phyloP scores from a whole-genome alignment of 2,888 invertebrate species.

The Xestia rhomboidea region DNA sequence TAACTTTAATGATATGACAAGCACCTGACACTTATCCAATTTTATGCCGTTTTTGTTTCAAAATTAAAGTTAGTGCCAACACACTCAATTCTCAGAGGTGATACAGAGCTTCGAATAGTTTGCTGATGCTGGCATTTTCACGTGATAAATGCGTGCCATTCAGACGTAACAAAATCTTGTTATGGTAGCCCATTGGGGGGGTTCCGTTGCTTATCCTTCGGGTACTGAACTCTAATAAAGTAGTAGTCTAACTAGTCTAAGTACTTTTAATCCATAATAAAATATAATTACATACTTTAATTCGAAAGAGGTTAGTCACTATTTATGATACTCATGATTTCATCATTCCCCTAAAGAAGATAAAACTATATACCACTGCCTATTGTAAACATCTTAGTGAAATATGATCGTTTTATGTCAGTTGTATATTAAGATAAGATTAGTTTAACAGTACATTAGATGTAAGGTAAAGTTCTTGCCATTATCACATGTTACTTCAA shows the following conservation, averaged over 20 bases:
- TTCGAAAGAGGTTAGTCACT: background rate
- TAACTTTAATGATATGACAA: background rate
- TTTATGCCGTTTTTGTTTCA: background rate
- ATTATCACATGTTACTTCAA: background rate
- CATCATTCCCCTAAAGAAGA: background rate
- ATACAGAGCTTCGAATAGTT: conserved; percentile 6
- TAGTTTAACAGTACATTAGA: background rate
- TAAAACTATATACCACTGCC: conserved; percentile 6
- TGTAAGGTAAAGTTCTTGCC: background rate
- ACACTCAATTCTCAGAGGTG: background rate
- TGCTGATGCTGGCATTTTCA: background rate
- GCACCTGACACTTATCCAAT: conserved; percentile 2
- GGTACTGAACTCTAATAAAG: no score
- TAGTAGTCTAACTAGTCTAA: background rate
- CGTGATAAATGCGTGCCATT: background rate
- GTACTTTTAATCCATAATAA: background rate
- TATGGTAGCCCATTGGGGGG: no score
- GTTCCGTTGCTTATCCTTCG: no score
- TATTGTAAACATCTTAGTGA: background rate
- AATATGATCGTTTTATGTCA: background rate
- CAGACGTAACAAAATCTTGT: no score
- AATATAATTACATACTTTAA: background rate
- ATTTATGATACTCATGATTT: background rate
- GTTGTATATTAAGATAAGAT: conserved; percentile 5
- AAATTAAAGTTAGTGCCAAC: conserved; percentile 21